These are phyloP conservation scores for Coturnix japonica DNA, from an alignment of 2,113 vertebrate genomes.

Conservation along the genomic window DNA sequence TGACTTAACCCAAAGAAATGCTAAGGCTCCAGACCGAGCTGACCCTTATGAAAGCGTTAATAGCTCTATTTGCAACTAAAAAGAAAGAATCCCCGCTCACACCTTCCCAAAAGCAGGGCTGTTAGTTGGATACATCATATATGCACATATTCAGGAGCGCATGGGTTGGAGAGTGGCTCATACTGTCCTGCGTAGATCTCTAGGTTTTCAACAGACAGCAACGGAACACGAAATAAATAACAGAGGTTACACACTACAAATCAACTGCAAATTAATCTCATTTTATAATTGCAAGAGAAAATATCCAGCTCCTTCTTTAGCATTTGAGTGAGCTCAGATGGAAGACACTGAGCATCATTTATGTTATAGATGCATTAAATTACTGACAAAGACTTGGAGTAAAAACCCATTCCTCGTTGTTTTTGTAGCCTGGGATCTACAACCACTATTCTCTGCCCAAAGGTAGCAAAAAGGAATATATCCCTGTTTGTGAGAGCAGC, in stretches of 20 bases:
- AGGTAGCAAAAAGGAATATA: not conserved
- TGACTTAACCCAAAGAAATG: not conserved
- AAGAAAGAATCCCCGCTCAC: not conserved
- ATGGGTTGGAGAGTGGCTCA: not conserved
- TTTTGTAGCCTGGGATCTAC: not conserved
- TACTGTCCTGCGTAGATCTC: not conserved
- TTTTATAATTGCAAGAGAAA: conserved; percentile 20
- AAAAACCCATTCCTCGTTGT: not conserved
- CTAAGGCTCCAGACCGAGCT: not conserved
- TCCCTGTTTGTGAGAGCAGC: not conserved
- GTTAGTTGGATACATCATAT: not conserved
- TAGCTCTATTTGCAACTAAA: not conserved
- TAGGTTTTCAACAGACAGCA: conserved; percentile 7
- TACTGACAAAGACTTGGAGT: not conserved
- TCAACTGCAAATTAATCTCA: conserved; percentile 1
- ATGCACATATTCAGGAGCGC: not conserved
- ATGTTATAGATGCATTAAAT: conserved; percentile 6
- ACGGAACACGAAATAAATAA: conserved; percentile 12
- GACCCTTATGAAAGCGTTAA: not conserved
- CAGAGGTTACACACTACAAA: conserved; percentile 20
- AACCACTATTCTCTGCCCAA: not conserved
- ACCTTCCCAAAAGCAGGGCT: not conserved
- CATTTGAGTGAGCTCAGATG: not conserved
- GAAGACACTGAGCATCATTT: not conserved
- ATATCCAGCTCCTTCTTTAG: not conserved